Conservation (phyloP, 2,113 vertebrate genomes). For the Gobius niger region DNA sequence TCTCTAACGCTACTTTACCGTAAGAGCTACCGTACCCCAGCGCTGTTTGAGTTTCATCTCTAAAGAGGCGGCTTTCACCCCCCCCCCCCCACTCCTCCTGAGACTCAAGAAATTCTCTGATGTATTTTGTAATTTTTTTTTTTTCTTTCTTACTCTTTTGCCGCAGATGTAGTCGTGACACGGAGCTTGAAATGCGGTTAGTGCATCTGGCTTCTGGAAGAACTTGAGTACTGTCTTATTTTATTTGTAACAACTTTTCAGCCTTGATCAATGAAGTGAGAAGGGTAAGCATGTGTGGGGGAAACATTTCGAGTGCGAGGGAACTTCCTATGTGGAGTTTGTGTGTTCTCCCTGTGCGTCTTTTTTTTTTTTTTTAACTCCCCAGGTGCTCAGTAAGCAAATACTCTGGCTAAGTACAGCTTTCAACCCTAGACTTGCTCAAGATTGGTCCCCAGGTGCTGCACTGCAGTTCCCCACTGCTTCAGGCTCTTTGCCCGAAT, state of each 20-base stretch:
- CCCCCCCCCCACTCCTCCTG: conserved; percentile 47
- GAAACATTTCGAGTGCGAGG: conserved; percentile 3
- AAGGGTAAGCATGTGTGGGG: conserved; percentile 33
- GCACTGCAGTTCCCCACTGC: too few relatives aligned
- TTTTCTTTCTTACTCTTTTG: conserved; percentile 10
- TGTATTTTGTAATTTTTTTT: conserved; percentile 67
- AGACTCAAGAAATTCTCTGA: conserved; percentile 69
- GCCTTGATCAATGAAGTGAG: conserved; percentile 44
- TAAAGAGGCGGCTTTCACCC: conserved; percentile 55
- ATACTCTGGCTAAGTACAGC: too few relatives aligned
- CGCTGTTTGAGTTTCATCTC: conserved; percentile 64
- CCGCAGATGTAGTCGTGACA: conserved; percentile 49
- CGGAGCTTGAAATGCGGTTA: conserved; percentile 38
- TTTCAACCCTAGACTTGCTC: too few relatives aligned
- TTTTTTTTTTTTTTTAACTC: too few relatives aligned
- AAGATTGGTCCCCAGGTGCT: too few relatives aligned
- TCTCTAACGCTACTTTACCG: conserved; percentile 30
- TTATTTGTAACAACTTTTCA: conserved; percentile 38
- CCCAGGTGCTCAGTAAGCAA: too few relatives aligned
- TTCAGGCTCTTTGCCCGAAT: too few relatives aligned
- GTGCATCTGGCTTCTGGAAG: conserved; percentile 22
- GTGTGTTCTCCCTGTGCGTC: not conserved
- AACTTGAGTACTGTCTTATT: not conserved
- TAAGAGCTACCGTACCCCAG: conserved; percentile 34
- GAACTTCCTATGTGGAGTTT: not conserved